Conservation (phyloP, 2,797 vertebrate species). For the Sebastes minor region DNA sequence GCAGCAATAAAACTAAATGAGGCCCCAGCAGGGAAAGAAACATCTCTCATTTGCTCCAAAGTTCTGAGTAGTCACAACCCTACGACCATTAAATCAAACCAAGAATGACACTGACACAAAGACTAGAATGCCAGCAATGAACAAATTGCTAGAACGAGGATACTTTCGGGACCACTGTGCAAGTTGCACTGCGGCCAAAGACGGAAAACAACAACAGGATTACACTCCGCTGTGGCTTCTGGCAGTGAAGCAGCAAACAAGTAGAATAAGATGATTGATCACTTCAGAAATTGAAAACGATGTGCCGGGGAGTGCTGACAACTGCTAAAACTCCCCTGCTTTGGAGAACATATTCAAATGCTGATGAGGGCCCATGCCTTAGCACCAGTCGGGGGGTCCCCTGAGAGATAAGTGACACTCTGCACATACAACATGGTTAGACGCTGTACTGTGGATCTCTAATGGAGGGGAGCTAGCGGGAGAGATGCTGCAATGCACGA, state of each 20-base stretch:
- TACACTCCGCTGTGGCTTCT: conserved; percentile 51
- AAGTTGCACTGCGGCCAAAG: conserved; percentile 44
- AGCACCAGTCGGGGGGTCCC: conserved; percentile 52
- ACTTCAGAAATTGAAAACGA: conserved; percentile 74
- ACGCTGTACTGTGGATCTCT: conserved; percentile 53
- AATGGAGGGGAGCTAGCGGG: conserved; percentile 1
- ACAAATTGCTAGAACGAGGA: conserved; percentile 35
- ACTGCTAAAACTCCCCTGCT: conserved; percentile 63
- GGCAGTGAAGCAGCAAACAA: conserved; percentile 63
- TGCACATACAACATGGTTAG: conserved; percentile 46
- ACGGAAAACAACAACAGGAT: conserved; percentile 45
- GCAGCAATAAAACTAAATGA: not conserved
- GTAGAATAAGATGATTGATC: conserved; percentile 76
- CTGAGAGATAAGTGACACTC: conserved; percentile 64
- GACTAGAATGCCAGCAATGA: conserved; percentile 7
- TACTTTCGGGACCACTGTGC: conserved; percentile 16
- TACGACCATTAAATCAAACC: conserved; percentile 5
- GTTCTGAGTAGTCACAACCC: not conserved
- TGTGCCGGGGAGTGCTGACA: conserved; percentile 75
- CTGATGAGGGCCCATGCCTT: conserved; percentile 58
- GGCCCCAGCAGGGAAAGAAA: not conserved
- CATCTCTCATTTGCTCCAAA: not conserved
- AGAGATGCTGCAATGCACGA: conserved; percentile 28
- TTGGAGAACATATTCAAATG: conserved; percentile 66
- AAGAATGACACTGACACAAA: conserved; percentile 20